A percentile compares a stretch with the other conserved stretches of the same genome.
Conservation (phyloP, 92 coral and sea anemone species). For the Zoanthus sansibaricus region DNA sequence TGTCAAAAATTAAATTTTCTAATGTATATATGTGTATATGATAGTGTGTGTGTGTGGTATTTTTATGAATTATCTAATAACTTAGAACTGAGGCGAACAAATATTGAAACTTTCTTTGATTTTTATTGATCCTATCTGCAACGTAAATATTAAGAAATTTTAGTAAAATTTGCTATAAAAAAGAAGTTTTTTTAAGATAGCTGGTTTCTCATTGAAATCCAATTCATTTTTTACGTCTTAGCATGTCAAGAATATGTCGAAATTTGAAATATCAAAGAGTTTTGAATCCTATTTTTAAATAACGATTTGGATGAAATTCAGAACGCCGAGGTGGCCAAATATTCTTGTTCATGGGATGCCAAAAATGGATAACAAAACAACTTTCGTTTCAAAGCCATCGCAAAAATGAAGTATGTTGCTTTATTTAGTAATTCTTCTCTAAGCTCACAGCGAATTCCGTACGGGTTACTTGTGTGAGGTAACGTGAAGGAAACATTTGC, state of each 20-base stretch:
- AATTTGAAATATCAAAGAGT: neutral
- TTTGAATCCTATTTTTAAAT: neutral
- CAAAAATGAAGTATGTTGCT: neutral
- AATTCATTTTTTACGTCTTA: neutral
- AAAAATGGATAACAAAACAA: neutral
- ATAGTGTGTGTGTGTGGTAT: too few relatives aligned
- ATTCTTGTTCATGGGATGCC: neutral
- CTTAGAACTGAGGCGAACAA: neutral
- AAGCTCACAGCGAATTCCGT: neutral
- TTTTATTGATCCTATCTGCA: slow-evolving; percentile 15
- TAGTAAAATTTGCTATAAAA: neutral
- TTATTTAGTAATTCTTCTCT: neutral
- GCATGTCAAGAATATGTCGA: neutral
- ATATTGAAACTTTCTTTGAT: neutral
- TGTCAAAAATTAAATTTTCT: neutral
- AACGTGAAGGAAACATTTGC: neutral
- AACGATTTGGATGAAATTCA: neutral
- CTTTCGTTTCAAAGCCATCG: neutral
- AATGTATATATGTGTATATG: neutral
- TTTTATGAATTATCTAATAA: neutral
- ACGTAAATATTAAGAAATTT: neutral
- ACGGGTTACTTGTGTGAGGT: neutral
- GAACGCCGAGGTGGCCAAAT: neutral
- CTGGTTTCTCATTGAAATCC: neutral
- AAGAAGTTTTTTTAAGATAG: neutral